Evolutionary conservation across 2,797 vertebrate species (phyloP).

Genomic region (Sebastolobus alascanus): DNA sequence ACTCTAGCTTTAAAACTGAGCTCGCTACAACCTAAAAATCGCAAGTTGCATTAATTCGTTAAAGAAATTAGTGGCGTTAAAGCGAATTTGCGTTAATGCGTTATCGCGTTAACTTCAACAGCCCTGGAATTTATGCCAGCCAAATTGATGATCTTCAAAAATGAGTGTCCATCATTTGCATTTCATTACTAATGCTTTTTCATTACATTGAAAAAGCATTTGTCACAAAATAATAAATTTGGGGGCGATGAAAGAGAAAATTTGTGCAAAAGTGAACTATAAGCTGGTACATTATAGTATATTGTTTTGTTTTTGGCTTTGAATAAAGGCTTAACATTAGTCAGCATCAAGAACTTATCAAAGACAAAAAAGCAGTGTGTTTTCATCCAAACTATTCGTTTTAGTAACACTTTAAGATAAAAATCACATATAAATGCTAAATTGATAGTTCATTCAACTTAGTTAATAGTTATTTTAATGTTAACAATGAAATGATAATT

Average conservation of each 20-base stretch:
- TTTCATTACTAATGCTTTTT: not conserved
- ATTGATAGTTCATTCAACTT: too few relatives aligned
- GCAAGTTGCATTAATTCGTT: too few relatives aligned
- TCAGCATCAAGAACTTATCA: not conserved
- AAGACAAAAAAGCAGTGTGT: not conserved
- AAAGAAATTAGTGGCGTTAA: too few relatives aligned
- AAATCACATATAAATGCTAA: too few relatives aligned
- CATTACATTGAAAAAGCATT: not conserved
- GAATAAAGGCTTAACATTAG: not conserved
- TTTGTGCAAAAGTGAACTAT: not conserved
- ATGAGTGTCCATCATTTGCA: not conserved
- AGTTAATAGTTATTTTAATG: too few relatives aligned
- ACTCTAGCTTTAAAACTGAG: too few relatives aligned
- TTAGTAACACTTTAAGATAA: too few relatives aligned
- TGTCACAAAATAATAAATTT: not conserved
- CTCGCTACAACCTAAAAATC: too few relatives aligned
- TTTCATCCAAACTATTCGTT: not conserved
- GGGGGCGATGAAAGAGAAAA: not conserved
- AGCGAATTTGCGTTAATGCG: too few relatives aligned
- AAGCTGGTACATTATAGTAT: not conserved
- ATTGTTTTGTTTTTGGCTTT: not conserved
- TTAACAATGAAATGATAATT: too few relatives aligned
- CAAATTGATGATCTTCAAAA: not conserved
- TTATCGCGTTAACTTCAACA: too few relatives aligned
- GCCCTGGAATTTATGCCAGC: too few relatives aligned